phyloP scores from a whole-genome alignment of 2,888 invertebrate species.

The Mycalesis mineus region DNA sequence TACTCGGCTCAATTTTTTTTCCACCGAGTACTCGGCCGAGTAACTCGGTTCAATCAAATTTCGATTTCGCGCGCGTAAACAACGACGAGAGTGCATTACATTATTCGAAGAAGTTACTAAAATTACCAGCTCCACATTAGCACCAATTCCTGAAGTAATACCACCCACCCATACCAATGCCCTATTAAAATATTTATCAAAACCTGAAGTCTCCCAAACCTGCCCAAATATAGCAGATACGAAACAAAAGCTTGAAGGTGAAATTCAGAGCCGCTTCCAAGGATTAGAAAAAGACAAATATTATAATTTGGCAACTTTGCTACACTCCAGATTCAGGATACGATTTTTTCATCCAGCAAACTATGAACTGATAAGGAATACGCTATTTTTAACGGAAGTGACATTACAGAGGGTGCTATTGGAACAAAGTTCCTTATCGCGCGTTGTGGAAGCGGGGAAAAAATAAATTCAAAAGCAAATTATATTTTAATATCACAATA shows the following conservation, averaged over 20 bases:
- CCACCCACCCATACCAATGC: slow-evolving; percentile 8
- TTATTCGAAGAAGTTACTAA: slow-evolving; percentile 12
- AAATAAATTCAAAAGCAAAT: no score
- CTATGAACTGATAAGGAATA: slow-evolving; percentile 15
- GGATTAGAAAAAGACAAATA: slow-evolving; percentile 2
- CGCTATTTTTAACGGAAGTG: slow-evolving; percentile 14
- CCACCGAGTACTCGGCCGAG: no score
- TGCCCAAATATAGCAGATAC: slow-evolving; percentile 2
- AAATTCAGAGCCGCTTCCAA: slow-evolving; percentile 2
- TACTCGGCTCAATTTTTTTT: no score
- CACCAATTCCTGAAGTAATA: slow-evolving; percentile 10
- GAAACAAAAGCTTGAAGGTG: slow-evolving; percentile 1
- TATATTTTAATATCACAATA: no score
- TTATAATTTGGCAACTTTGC: slow-evolving; percentile 2
- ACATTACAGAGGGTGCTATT: slow-evolving; percentile 13
- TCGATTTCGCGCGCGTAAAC: no score
- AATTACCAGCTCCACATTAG: slow-evolving; percentile 10
- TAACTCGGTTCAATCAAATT: no score
- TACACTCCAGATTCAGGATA: slow-evolving; percentile 13
- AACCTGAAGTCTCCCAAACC: slow-evolving; percentile 1
- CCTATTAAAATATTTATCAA: slow-evolving; percentile 7
- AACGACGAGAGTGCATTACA: slow-evolving; percentile 12
- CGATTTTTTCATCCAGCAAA: slow-evolving; percentile 16
- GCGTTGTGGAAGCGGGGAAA: no score
- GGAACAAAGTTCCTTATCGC: no score